Evolutionary conservation across 2,113 vertebrate genomes (phyloP).

Genomic region (Geococcyx californianus): DNA sequence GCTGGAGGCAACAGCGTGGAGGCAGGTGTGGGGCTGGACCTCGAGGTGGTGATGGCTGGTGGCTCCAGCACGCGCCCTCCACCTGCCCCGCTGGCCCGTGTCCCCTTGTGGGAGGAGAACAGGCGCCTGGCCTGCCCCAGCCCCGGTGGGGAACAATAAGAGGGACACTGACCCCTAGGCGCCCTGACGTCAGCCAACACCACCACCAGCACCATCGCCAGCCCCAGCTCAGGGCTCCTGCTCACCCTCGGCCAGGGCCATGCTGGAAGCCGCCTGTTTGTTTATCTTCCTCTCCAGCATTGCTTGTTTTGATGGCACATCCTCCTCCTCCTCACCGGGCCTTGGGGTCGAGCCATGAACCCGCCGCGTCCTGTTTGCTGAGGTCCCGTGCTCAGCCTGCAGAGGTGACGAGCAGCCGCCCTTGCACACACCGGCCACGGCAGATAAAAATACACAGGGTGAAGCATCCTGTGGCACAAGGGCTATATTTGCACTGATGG

Average conservation of each 20-base stretch:
- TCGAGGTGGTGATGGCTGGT: rapidly evolving
- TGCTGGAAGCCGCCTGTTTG: constrained; percentile 69
- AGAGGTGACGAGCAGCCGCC: constrained; percentile 31
- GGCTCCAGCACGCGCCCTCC: rapidly evolving
- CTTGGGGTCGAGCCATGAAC: constrained; percentile 72
- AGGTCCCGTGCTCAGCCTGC: constrained; percentile 11
- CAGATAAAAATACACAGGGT: constrained; percentile 64
- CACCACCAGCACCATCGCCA: not conserved
- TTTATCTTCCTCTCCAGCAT: constrained; percentile 78
- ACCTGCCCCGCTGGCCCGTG: not conserved
- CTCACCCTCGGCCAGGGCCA: constrained; percentile 31
- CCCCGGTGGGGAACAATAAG: constrained; percentile 50
- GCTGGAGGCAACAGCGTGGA: not conserved
- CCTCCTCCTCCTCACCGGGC: constrained; percentile 71
- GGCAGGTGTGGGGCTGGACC: not conserved
- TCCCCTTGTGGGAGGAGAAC: not conserved
- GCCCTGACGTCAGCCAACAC: constrained; percentile 57
- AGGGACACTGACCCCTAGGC: constrained; percentile 53
- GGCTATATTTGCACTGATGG: constrained; percentile 40
- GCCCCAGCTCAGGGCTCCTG: not conserved
- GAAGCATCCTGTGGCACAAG: constrained; percentile 20
- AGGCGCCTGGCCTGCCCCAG: constrained; percentile 4
- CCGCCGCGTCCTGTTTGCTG: constrained; percentile 78
- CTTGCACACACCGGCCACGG: rapidly evolving
- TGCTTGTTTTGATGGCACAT: constrained; percentile 84